Percentiles rank a stretch among this genome's conserved stretches.
These are phyloP conservation scores for Paramacrobiotus metropolitanus DNA, from an alignment of 1,140 invertebrate species.

Conservation along the genomic window DNA sequence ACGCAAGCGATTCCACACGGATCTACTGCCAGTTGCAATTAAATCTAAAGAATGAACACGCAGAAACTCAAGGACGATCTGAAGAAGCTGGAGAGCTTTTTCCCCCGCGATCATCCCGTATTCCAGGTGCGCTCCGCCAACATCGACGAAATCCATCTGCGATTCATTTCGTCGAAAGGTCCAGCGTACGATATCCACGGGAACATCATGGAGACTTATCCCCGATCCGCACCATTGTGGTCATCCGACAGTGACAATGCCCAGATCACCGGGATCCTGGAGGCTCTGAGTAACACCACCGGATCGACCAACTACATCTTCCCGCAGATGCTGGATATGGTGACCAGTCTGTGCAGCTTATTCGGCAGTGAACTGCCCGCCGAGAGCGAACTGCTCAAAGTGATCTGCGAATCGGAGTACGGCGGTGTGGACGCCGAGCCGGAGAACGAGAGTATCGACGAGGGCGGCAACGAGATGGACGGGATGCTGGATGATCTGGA, in stretches of 20 bases:
- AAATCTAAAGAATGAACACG: background rate
- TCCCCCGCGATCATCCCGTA: background rate
- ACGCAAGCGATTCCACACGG: no score
- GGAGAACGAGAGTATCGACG: conserved; percentile 9
- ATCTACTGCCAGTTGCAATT: no score
- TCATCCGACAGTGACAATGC: conserved; percentile 7
- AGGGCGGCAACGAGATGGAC: conserved; percentile 12
- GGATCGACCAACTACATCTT: conserved; percentile 7
- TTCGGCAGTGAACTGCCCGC: conserved; percentile 5
- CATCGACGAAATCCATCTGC: background rate
- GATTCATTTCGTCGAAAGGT: background rate
- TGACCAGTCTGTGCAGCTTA: conserved; percentile 6
- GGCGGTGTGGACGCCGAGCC: background rate
- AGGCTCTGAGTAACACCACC: conserved; percentile 5
- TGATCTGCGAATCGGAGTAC: background rate
- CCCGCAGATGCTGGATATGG: conserved; percentile 7
- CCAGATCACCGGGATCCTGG: conserved; percentile 6
- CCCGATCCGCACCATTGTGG: conserved; percentile 8
- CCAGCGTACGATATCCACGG: conserved; percentile 1
- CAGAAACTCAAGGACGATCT: conserved; percentile 6
- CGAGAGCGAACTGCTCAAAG: conserved; percentile 4
- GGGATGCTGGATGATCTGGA: no score
- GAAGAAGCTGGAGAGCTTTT: conserved; percentile 4
- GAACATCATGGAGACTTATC: conserved; percentile 12
- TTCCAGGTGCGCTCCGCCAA: conserved; percentile 1